A percentile compares a stretch with the other conserved stretches of the same genome.
Evolutionary conservation across 2,797 vertebrate genomes (phyloP).

Genomic region (Lacerta viridis): DNA sequence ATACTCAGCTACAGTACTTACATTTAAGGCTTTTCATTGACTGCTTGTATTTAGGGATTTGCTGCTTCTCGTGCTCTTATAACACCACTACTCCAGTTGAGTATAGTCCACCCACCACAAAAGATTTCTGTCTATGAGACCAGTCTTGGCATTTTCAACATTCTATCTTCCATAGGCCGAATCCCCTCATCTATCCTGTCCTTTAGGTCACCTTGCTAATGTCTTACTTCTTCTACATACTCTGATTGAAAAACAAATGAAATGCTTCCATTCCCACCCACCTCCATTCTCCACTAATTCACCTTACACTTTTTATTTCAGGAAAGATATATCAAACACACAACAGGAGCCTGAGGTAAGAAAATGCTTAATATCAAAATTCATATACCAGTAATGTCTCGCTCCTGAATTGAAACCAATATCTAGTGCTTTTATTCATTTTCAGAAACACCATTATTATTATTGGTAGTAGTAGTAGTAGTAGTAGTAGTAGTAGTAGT

Average conservation of each 20-base stretch:
- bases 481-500: no score
- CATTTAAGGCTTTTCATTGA: no score
- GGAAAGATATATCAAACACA: constrained; percentile 33
- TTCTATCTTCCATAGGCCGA: constrained; percentile 8
- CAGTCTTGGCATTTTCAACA: constrained; percentile 38
- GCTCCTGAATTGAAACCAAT: not conserved
- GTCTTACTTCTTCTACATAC: not conserved
- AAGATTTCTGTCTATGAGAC: not conserved
- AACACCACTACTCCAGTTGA: not conserved
- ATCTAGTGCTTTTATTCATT: not conserved
- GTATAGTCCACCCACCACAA: not conserved
- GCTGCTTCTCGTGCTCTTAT: not conserved
- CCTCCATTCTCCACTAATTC: constrained; percentile 40
- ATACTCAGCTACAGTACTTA: no score
- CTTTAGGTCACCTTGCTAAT: constrained; percentile 63
- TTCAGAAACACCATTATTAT: not conserved
- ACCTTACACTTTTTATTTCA: constrained; percentile 43
- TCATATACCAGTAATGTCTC: not conserved
- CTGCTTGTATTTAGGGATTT: not conserved
- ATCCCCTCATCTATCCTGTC: constrained; percentile 35
- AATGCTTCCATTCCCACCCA: constrained; percentile 42
- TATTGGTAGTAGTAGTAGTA: no score
- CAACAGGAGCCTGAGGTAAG: constrained; percentile 30
- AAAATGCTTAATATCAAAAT: not conserved
- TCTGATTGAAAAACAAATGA: constrained; percentile 58